Evolutionary conservation across 2,888 invertebrate species (phyloP), one percentile per base, ranked within the genome.

Genomic region (Strigamia transsilvanica): DNA sequence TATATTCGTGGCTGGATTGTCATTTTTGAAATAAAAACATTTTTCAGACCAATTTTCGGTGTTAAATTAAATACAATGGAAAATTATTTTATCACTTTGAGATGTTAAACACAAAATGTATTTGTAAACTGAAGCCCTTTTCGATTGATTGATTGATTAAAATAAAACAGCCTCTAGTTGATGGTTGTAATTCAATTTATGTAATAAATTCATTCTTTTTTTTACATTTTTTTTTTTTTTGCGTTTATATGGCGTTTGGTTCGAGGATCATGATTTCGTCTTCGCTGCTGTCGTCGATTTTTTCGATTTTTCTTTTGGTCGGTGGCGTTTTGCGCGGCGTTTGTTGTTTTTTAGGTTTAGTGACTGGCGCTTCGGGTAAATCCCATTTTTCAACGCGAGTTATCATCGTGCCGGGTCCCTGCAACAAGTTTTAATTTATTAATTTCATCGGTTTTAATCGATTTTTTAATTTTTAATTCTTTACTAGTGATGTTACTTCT

Each of bases 231-330:
- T 38, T n/a, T 18, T 79, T 6, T 23, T 23, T 9, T 41, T 32
- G 3, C 1, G 3, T 51, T 21, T 46, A 80, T 10, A 42, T 38
- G 10, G 27, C 42, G 7, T 77, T n/a, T 2, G 78, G 79, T 27
- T 82, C 21, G 21, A 82, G 38, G n/a, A 81, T 81, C 34, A 81
- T 66, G 18, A 82, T 79, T 81, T 82, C 83, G 13, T 83, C 82
- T 13, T 82, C 83, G 21, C 82, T 79, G 34, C 79, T 56, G 38
- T 82, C 82, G 21, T 80, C 80, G 23, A n/a, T 42, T 5, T 12
- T 21, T 56, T 61, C 3, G 6, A 2, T 21, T 21, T 61, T 23
- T 6, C n/a, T 18, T 61, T n/a, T 10, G 6, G 61, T 21, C 7
- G n/a, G 61, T 21, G 13, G 15, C 4, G 46, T 9, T 61, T 61